Evolutionary conservation across 2,113 vertebrate genomes (phyloP).

Genomic region (Ascaphus truei): DNA sequence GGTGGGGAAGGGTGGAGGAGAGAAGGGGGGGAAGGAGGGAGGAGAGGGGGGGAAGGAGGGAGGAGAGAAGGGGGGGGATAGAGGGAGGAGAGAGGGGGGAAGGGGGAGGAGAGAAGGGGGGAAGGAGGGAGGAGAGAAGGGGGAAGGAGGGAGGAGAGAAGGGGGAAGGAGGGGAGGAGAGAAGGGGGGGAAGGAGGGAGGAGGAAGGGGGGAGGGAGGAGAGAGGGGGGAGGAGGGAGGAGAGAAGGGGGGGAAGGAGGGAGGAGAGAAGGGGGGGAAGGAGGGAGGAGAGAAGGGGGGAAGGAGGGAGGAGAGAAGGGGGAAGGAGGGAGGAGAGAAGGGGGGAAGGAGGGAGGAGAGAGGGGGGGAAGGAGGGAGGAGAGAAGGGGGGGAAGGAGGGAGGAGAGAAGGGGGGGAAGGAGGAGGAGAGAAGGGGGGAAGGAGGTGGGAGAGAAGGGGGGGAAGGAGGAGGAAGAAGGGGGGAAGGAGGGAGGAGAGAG

Average conservation of each 20-base stretch:
- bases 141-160: slow-evolving; percentile 8
- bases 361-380: too few species aligned
- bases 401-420: fast-evolving
- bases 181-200: too few species aligned
- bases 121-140: slow-evolving; percentile 1
- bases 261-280: background rate
- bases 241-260: background rate
- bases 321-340: slow-evolving; percentile 14
- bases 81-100: background rate
- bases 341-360: too few species aligned
- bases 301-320: slow-evolving; percentile 6
- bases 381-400: background rate
- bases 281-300: background rate
- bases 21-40: background rate
- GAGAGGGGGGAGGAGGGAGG: fast-evolving
- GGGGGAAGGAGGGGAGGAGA: too few species aligned
- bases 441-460: background rate
- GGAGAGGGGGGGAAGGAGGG: fast-evolving
- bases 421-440: background rate
- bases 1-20: too few species aligned
- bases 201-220: background rate
- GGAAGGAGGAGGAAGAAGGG: background rate
- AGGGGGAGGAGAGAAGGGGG: background rate
- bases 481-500: slow-evolving; percentile 68
- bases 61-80: background rate